Conservation (phyloP, 2,888 invertebrate genomes). For the Xanthia icteritia region DNA sequence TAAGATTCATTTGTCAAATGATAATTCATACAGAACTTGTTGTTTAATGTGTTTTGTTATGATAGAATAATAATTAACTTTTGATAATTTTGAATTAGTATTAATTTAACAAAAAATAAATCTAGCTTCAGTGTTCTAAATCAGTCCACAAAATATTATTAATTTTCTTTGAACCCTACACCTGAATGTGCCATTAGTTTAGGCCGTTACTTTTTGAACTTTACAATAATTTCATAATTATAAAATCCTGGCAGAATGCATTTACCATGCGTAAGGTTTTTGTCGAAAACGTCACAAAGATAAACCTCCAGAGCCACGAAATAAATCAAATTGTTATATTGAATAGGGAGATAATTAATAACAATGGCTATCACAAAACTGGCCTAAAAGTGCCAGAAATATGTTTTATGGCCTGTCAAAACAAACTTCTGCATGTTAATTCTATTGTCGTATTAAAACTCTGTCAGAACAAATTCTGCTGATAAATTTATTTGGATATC, state of each 20-base stretch:
- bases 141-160: neutral
- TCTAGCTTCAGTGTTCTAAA: neutral
- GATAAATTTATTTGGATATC: neutral
- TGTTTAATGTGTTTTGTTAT: neutral
- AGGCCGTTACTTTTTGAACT: neutral
- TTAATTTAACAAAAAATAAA: too few species aligned
- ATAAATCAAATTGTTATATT: neutral
- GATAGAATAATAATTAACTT: neutral
- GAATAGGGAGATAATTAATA: neutral
- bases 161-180: neutral
- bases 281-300: neutral
- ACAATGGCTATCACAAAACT: neutral
- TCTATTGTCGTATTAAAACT: neutral
- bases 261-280: neutral
- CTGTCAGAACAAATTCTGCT: neutral
- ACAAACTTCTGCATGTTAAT: neutral
- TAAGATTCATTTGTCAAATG: neutral
- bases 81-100: neutral
- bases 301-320: neutral
- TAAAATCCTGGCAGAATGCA: neutral
- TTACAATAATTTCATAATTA: neutral
- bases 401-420: neutral
- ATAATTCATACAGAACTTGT: neutral
- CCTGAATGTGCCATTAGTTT: neutral
- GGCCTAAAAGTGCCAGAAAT: slow-evolving; percentile 3